Conservation (phyloP, 92 coral and sea anemone species). For the Epizoanthus fatuus region DNA sequence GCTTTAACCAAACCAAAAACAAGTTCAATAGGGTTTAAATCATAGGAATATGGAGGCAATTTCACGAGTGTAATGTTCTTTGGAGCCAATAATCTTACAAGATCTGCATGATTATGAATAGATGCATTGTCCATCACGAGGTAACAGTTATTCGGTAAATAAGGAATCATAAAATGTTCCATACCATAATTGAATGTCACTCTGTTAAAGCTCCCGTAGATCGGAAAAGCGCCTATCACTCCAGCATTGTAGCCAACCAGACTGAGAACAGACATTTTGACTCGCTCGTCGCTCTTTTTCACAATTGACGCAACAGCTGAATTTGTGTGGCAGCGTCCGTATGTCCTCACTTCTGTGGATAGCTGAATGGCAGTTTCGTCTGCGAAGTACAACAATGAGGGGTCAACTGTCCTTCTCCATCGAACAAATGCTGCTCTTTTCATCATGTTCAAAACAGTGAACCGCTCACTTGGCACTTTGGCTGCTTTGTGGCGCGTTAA, state of each 20-base stretch:
- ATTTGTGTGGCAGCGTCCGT: constrained; percentile 51
- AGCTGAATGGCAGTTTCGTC: constrained; percentile 58
- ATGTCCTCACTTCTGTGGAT: constrained; percentile 29
- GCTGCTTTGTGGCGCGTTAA: constrained; percentile 55
- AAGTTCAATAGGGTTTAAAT: constrained; percentile 52
- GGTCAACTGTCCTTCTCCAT: constrained; percentile 60
- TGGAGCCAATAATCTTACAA: constrained; percentile 38
- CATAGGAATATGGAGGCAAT: constrained; percentile 58
- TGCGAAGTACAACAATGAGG: constrained; percentile 39
- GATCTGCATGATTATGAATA: constrained; percentile 42
- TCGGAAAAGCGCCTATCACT: constrained; percentile 52
- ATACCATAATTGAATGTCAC: not conserved
- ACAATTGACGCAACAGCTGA: constrained; percentile 28
- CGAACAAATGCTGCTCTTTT: constrained; percentile 50
- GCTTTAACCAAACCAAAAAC: constrained; percentile 57
- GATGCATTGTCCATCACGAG: constrained; percentile 62
- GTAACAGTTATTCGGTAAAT: constrained; percentile 45
- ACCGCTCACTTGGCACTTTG: constrained; percentile 60
- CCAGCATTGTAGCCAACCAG: constrained; percentile 51
- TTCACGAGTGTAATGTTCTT: constrained; percentile 54
- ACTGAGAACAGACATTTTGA: constrained; percentile 56
- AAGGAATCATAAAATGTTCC: not conserved
- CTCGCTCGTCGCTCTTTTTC: constrained; percentile 39
- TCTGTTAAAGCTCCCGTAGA: constrained; percentile 14
- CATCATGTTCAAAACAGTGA: constrained; percentile 52